These are phyloP conservation scores for Vulpes vulpes DNA, from an alignment of 2,113 vertebrate species.

Conservation along the genomic window DNA sequence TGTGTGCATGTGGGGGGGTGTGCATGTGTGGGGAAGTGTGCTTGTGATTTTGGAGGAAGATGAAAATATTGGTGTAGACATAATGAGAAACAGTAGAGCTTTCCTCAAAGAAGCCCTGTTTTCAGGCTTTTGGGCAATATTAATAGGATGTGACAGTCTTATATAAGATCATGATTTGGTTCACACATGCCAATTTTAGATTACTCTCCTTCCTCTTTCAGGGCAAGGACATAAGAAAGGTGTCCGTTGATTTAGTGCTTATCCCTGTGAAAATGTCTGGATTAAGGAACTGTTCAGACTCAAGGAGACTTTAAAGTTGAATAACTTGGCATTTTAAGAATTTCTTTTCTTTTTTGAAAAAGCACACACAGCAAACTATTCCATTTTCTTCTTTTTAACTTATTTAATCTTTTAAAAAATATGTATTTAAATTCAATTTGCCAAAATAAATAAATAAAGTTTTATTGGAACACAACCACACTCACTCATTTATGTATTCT, in stretches of 20 bases:
- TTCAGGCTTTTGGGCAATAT: slow-evolving; percentile 42
- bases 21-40: neutral
- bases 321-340: slow-evolving; percentile 30
- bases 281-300: slow-evolving; percentile 54
- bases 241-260: slow-evolving; percentile 45
- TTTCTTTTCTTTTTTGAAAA: slow-evolving; percentile 58
- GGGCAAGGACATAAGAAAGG: slow-evolving; percentile 50
- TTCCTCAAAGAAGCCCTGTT: neutral
- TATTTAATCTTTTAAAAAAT: no score
- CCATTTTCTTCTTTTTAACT: neutral
- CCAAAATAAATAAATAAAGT: slow-evolving; percentile 5
- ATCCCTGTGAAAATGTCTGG: slow-evolving; percentile 52
- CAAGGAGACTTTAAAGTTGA: slow-evolving; percentile 54
- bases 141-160: slow-evolving; percentile 62
- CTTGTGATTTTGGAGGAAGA: neutral
- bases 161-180: slow-evolving; percentile 60
- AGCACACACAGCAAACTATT: slow-evolving; percentile 3
- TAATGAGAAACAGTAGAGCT: neutral
- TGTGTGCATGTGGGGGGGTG: neutral
- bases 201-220: slow-evolving; percentile 48
- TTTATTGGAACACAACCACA: neutral
- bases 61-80: neutral
- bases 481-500: neutral
- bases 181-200: slow-evolving; percentile 69
- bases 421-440: no score